A percentile compares a stretch with the other conserved stretches of the same genome.
Evolutionary conservation across 1,140 invertebrate genomes (phyloP).

Genomic region (Campoletis sonorensis): DNA sequence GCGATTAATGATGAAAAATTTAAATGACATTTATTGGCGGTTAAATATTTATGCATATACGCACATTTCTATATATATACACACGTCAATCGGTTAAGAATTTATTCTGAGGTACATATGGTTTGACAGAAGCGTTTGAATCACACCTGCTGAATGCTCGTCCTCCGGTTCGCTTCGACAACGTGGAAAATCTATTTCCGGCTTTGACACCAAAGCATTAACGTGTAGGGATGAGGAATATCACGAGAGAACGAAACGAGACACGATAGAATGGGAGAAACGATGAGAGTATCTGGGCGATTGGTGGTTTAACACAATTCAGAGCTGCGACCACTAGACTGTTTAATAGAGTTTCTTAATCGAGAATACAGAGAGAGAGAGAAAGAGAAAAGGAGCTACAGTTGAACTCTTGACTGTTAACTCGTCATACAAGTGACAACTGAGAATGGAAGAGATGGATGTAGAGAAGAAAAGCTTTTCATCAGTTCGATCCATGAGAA

Average conservation of each 20-base stretch:
- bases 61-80: not conserved
- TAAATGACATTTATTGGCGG: no score
- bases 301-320: conserved; percentile 35
- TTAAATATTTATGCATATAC: not conserved
- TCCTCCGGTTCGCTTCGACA: not conserved
- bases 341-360: conserved; percentile 39
- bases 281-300: conserved; percentile 41
- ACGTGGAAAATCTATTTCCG: conserved; percentile 41
- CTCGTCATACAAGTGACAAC: not conserved
- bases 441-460: not conserved
- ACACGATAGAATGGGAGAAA: conserved; percentile 47
- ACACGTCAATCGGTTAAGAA: not conserved
- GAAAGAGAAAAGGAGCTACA: not conserved
- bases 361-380: conserved; percentile 44
- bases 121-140: conserved; percentile 6
- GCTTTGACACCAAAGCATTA: conserved; percentile 12
- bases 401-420: not conserved
- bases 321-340: not conserved
- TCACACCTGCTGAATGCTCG: conserved; percentile 14
- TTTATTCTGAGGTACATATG: not conserved
- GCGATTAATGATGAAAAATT: no score
- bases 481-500: not conserved
- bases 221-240: not conserved
- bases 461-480: not conserved
- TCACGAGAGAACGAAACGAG: not conserved